phyloP scores from a whole-genome alignment of 2,113 vertebrate species.

The Jaculus jaculus region DNA sequence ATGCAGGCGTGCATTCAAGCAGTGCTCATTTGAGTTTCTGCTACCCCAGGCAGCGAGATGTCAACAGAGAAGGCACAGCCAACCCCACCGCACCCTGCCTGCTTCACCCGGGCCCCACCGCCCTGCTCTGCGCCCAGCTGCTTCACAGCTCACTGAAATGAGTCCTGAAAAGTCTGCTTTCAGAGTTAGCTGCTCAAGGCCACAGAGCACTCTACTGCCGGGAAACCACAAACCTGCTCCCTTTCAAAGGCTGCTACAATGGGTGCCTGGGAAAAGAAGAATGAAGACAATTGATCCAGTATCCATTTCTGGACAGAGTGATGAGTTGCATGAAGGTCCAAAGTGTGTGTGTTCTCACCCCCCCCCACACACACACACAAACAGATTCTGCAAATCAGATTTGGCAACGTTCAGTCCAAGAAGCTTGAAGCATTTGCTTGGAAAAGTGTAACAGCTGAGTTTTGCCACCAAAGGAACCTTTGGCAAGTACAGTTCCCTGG shows the following conservation, averaged over 20 bases:
- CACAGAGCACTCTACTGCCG: constrained; percentile 38
- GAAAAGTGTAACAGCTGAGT: background rate
- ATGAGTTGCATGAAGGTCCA: background rate
- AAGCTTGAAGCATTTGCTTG: background rate
- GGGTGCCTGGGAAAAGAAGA: background rate
- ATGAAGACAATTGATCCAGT: constrained; percentile 8
- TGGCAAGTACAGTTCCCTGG: background rate
- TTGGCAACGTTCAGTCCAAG: background rate
- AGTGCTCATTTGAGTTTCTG: background rate
- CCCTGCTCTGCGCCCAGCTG: background rate
- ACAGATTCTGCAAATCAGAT: background rate
- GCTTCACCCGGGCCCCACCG: background rate
- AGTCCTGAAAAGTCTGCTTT: constrained; percentile 4
- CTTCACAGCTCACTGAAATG: constrained; percentile 14
- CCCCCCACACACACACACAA: no score
- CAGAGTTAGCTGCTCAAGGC: constrained; percentile 42
- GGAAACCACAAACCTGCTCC: constrained; percentile 62
- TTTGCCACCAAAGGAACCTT: background rate
- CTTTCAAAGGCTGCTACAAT: constrained; percentile 49
- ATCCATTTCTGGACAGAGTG: constrained; percentile 52
- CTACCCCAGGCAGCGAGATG: background rate
- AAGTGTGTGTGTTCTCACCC: background rate
- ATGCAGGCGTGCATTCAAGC: background rate
- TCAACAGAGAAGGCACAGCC: background rate
- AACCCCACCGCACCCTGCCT: background rate